phyloP scores from a whole-genome alignment of 2,113 vertebrate species.

The Malaclemys terrapin region DNA sequence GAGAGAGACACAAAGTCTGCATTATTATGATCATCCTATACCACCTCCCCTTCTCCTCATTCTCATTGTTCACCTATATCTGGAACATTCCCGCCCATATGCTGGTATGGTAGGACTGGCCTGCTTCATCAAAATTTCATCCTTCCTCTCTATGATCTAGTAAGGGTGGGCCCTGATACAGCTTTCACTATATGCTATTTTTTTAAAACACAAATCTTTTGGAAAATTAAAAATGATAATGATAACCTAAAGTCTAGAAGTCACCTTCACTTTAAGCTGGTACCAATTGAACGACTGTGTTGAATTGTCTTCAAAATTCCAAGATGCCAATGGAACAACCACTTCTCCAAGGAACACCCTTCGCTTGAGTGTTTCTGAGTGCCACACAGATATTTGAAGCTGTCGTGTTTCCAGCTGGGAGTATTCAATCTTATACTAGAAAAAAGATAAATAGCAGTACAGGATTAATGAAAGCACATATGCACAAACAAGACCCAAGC shows the following conservation, averaged over 20 bases:
- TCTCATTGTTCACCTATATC: not conserved
- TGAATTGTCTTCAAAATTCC: slow-evolving; percentile 80
- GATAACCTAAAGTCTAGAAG: not conserved
- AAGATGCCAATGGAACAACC: slow-evolving; percentile 83
- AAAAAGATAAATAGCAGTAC: slow-evolving; percentile 33
- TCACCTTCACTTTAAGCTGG: slow-evolving; percentile 86
- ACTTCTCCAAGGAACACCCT: slow-evolving; percentile 91
- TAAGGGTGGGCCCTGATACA: not conserved
- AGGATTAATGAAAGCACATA: not conserved
- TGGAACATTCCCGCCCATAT: fast-evolving
- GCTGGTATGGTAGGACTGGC: not conserved
- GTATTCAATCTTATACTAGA: slow-evolving; percentile 84
- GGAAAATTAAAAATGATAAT: not conserved
- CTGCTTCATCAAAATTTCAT: not conserved
- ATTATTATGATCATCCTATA: not conserved
- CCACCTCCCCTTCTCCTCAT: not conserved
- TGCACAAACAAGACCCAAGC: not conserved
- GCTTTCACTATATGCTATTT: not conserved
- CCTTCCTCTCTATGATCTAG: not conserved
- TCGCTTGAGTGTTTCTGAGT: slow-evolving; percentile 81
- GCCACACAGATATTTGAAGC: slow-evolving; percentile 91
- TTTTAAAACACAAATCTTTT: not conserved
- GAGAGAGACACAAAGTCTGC: not conserved
- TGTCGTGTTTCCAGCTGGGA: slow-evolving; percentile 81
- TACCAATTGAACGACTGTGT: slow-evolving; percentile 83